Evolutionary conservation across 2,797 vertebrate genomes (phyloP), one percentile per base, ranked within the genome.

Genomic region (Calcarius lapponicus): DNA sequence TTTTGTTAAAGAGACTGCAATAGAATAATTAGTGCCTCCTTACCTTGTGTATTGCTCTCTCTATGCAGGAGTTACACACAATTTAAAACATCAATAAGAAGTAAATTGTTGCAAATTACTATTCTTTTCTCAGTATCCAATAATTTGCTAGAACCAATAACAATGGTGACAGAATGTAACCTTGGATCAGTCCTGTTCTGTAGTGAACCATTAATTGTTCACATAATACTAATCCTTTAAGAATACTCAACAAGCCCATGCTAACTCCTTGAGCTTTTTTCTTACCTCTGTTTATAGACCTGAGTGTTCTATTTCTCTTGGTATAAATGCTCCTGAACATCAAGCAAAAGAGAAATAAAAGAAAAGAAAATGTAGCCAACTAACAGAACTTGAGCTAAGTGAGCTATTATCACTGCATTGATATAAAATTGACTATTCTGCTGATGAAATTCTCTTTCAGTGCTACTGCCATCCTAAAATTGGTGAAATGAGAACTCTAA

Each of bases 41-140:
- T 97, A 80, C 93, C 78, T 96, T 95, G 92, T 79, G 72, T 94
- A 93, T 93, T 95, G 38, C 85, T 81, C 56, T 83, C 88, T 89
- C 90, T 94, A 57, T 86, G 76, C 88, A 76, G 92, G 83, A 93
- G 80, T 82, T 94, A 36, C 65, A 92, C 70, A 88, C 93, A 96
- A 97, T 92, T 96, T 95, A 97, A 97, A 97, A 96, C 82, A 96
- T 95, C 90, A 93, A 96, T 97, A 94, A 96, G 83, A 58, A 92
- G 79, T 95, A 94, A 93, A 86, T 97, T 96, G 81, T 91, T 66
- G 72, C 92, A 97, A 97, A 97, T 96, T 93, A 90, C 93, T 71
- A 85, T 93, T 93, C 95, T 88, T 90, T 91, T 71, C 90, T 96
- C 73, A 66, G 89, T 96, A 97, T 72, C 83, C 75, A 95, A 80